A percentile compares a stretch with the other conserved stretches of the same genome.
Conservation (phyloP, 1,140 invertebrate species). For the Cydia strobilella region DNA sequence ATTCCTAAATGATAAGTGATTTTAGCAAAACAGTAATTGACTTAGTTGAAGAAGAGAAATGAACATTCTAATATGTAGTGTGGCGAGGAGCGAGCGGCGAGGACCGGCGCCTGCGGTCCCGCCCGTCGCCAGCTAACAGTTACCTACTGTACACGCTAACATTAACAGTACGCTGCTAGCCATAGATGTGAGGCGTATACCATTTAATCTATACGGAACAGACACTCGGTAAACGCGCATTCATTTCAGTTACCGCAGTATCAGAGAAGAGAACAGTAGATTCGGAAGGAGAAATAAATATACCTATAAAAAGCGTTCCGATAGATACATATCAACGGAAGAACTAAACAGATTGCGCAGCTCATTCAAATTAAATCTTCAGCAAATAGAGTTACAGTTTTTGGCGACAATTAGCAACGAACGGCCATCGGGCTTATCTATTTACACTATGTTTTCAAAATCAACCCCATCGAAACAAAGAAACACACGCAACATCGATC, state of each 20-base stretch:
- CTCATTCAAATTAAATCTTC: slow-evolving; percentile 80
- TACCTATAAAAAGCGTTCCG: slow-evolving; percentile 79
- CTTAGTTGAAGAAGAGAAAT: slow-evolving; percentile 63
- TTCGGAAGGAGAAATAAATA: slow-evolving; percentile 79
- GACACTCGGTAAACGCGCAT: slow-evolving; percentile 75
- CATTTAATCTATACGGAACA: slow-evolving; percentile 76
- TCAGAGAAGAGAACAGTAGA: slow-evolving; percentile 75
- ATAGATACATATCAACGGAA: slow-evolving; percentile 75
- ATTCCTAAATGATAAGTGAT: slow-evolving; percentile 75
- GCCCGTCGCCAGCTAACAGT: slow-evolving; percentile 75
- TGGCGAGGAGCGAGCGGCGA: slow-evolving; percentile 61
- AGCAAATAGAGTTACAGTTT: slow-evolving; percentile 79
- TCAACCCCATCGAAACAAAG: slow-evolving; percentile 79
- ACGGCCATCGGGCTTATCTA: slow-evolving; percentile 80
- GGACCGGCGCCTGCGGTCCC: slow-evolving; percentile 56
- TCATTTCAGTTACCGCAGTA: slow-evolving; percentile 73
- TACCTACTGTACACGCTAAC: slow-evolving; percentile 69
- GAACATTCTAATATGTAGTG: slow-evolving; percentile 67
- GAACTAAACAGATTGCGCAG: slow-evolving; percentile 80
- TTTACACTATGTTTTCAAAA: slow-evolving; percentile 76
- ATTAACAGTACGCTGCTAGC: slow-evolving; percentile 76
- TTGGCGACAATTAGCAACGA: slow-evolving; percentile 80
- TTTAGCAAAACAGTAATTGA: slow-evolving; percentile 62
- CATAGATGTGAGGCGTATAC: slow-evolving; percentile 77
- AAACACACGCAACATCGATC: slow-evolving; percentile 79